Percentiles rank a stretch among this genome's conserved stretches.
Evolutionary conservation across 1,140 invertebrate genomes (phyloP).

Genomic region (Platorchestia sp.): DNA sequence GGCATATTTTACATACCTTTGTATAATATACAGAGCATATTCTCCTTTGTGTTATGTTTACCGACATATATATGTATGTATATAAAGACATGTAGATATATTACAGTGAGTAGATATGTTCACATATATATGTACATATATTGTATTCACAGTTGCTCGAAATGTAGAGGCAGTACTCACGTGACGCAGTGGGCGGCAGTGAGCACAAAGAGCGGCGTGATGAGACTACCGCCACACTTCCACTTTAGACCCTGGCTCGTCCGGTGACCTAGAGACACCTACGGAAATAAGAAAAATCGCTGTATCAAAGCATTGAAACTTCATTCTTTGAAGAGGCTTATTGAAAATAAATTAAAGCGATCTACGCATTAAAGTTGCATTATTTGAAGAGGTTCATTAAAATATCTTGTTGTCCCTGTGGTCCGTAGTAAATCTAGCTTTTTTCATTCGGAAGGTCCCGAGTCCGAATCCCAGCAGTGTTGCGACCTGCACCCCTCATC

Average conservation of each 20-base stretch:
- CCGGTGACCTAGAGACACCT: background rate
- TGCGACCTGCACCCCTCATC: too few relatives aligned
- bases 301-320: background rate
- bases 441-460: background rate
- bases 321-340: background rate
- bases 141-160: too few relatives aligned
- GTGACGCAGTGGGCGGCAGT: constrained; percentile 11
- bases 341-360: background rate
- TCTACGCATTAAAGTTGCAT: background rate
- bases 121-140: too few relatives aligned
- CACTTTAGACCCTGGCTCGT: background rate
- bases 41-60: too few relatives aligned
- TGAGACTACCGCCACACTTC: constrained; percentile 34
- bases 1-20: too few relatives aligned
- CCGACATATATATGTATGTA: too few relatives aligned
- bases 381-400: background rate
- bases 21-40: too few relatives aligned
- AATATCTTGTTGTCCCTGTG: background rate
- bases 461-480: background rate
- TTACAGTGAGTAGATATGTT: too few relatives aligned
- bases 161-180: background rate
- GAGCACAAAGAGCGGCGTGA: constrained; percentile 33
- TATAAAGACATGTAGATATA: too few relatives aligned
- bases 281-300: background rate
- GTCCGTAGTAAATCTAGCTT: background rate